These are phyloP conservation scores for Numenius arquata DNA, from an alignment of 2,113 vertebrate species.

Conservation along the genomic window DNA sequence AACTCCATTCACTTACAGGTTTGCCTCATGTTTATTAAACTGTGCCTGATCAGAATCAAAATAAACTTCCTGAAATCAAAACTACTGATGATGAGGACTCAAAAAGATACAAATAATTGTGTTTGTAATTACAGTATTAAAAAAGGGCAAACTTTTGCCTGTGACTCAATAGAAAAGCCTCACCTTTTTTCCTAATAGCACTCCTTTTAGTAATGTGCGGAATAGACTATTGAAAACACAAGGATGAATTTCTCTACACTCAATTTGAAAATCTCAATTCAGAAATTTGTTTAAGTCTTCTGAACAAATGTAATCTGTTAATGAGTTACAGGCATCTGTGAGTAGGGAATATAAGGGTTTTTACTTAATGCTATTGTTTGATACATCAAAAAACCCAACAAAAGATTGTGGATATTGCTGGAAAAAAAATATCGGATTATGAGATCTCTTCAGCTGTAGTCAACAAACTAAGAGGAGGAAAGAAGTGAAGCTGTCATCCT, in stretches of 20 bases:
- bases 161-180: not conserved
- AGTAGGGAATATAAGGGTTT: not conserved
- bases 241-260: not conserved
- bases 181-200: not conserved
- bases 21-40: conserved; percentile 30
- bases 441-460: not conserved
- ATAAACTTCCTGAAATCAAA: not conserved
- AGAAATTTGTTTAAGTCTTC: not conserved
- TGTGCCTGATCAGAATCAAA: not conserved
- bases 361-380: not conserved
- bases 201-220: not conserved
- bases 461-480: not conserved
- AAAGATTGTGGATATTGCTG: not conserved
- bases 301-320: not conserved
- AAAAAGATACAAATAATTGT: not conserved
- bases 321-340: not conserved
- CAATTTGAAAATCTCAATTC: not conserved
- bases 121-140: not conserved
- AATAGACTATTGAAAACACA: not conserved
- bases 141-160: not conserved
- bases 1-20: not conserved
- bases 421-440: not conserved
- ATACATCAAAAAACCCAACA: not conserved
- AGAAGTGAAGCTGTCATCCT: not conserved
- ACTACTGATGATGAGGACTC: not conserved